These are phyloP conservation scores for Polydrusus tereticollis DNA, from an alignment of 2,888 invertebrate species.

Conservation along the genomic window DNA sequence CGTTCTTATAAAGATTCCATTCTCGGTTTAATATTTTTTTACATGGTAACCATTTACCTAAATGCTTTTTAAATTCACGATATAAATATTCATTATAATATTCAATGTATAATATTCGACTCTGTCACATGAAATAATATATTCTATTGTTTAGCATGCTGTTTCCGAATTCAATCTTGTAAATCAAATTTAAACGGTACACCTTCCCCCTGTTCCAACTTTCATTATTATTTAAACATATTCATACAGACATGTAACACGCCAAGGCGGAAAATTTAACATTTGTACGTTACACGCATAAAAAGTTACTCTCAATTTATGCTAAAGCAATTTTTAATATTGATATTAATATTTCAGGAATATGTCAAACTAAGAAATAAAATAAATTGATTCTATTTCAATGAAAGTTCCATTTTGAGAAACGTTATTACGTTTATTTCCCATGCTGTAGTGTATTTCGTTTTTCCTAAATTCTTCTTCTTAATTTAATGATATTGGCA, in stretches of 20 bases:
- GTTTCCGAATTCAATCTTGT: conserved; percentile 23
- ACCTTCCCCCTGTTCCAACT: conserved; percentile 21
- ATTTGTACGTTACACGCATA: conserved; percentile 23
- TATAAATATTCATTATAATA: background rate
- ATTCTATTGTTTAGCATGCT: conserved; percentile 16
- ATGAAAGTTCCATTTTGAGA: background rate
- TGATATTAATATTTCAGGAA: conserved; percentile 28
- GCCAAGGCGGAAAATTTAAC: conserved; percentile 32
- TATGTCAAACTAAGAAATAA: background rate
- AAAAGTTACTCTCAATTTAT: conserved; percentile 29
- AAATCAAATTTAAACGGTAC: conserved; percentile 25
- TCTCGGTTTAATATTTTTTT: too few relatives aligned
- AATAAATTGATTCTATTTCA: background rate
- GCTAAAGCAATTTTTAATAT: conserved; percentile 33
- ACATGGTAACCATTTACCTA: too few relatives aligned
- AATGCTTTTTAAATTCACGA: background rate
- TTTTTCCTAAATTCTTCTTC: too few relatives aligned
- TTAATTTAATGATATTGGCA: too few relatives aligned
- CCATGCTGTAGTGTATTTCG: too few relatives aligned
- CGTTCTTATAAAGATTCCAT: too few relatives aligned
- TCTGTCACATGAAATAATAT: conserved; percentile 3
- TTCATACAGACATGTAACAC: conserved; percentile 33
- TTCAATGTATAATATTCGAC: conserved; percentile 1
- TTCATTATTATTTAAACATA: conserved; percentile 35
- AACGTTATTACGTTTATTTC: background rate